phyloP scores from a whole-genome alignment of 2,797 vertebrate genomes.

The Vireo griseus region DNA sequence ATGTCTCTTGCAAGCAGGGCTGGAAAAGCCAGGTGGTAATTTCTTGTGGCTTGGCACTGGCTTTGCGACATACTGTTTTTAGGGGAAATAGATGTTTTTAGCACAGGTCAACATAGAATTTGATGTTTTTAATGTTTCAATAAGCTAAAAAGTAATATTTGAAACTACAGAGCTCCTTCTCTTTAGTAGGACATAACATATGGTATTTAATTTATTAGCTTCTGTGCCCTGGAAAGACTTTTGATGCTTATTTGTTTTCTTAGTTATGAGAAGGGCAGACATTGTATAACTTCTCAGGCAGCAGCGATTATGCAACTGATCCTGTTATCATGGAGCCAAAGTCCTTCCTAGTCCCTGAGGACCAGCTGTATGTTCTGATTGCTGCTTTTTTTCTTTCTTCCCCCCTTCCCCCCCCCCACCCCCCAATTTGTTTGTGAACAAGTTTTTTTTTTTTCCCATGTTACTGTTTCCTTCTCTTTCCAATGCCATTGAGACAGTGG shows the following conservation, averaged over 20 bases:
- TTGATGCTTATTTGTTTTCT: slow-evolving; percentile 16
- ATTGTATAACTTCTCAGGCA: slow-evolving; percentile 43
- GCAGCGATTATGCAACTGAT: slow-evolving; percentile 34
- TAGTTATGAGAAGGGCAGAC: neutral
- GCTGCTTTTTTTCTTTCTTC: neutral
- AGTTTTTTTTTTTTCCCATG: neutral
- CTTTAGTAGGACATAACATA: neutral
- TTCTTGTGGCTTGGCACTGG: neutral
- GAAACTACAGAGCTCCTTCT: neutral
- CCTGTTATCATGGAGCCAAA: neutral
- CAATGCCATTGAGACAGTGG: neutral
- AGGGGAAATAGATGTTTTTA: neutral
- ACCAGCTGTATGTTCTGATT: slow-evolving; percentile 7
- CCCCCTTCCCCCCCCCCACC: fast-evolving
- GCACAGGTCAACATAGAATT: neutral
- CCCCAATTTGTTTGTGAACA: neutral
- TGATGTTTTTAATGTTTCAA: neutral
- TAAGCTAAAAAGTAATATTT: neutral
- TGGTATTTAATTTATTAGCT: neutral
- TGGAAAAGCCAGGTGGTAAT: neutral
- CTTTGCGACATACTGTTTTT: neutral
- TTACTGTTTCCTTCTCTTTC: neutral
- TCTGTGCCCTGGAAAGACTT: neutral
- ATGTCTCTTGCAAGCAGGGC: neutral
- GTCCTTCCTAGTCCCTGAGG: slow-evolving; percentile 17